phyloP scores from a whole-genome alignment of 1,140 invertebrate genomes.

The Bombus waltoni region DNA sequence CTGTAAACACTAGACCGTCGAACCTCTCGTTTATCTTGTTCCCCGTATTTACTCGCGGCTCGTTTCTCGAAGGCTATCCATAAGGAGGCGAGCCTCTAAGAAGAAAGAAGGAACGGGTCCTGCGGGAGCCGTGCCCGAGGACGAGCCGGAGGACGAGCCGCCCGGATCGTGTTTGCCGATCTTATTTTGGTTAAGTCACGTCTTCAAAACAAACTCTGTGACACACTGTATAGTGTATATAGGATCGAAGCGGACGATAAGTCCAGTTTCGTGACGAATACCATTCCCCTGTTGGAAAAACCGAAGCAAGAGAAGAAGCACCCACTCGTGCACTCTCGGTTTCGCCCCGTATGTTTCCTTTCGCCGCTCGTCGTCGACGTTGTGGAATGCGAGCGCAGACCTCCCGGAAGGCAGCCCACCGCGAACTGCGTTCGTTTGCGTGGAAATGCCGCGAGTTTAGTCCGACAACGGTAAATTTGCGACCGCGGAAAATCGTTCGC shows the following conservation, averaged over 20 bases:
- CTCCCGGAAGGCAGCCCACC: conserved; percentile 44
- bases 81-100: conserved; percentile 2
- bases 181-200: conserved; percentile 63
- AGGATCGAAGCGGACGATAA: conserved; percentile 42
- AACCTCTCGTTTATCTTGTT: conserved; percentile 32
- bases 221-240: conserved; percentile 50
- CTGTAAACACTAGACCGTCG: conserved; percentile 9
- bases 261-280: conserved; percentile 54
- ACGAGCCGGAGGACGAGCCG: neutral
- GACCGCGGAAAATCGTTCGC: neutral
- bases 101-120: neutral
- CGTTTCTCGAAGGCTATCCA: conserved; percentile 16
- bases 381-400: conserved; percentile 36
- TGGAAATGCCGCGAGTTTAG: conserved; percentile 47
- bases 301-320: neutral
- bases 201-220: conserved; percentile 58
- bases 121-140: neutral
- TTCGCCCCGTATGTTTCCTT: conserved; percentile 32
- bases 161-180: conserved; percentile 40
- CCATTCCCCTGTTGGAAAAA: conserved; percentile 9
- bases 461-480: neutral
- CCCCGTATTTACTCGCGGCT: conserved; percentile 32
- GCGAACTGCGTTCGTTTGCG: conserved; percentile 28
- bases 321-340: neutral
- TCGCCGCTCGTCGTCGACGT: conserved; percentile 27